Percentiles rank a stretch among this genome's conserved stretches.
Evolutionary conservation across 2,797 vertebrate genomes (phyloP).

Genomic region (Epinephelus awoara): DNA sequence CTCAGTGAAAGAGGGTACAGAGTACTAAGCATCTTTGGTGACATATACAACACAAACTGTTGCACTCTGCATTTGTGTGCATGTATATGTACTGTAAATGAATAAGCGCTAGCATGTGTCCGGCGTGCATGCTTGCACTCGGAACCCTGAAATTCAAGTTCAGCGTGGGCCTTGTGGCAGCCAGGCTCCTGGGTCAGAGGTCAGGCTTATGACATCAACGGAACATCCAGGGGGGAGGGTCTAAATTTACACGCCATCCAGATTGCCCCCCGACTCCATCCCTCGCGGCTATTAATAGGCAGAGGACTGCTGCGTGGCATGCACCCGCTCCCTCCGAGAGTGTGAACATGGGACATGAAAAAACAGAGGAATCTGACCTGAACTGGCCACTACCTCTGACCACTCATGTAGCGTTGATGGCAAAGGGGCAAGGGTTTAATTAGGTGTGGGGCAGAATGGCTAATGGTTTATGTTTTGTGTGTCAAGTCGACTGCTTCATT

Average conservation of each 20-base stretch:
- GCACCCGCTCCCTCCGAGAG: conserved; percentile 62
- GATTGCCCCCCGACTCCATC: conserved; percentile 69
- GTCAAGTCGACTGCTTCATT: conserved; percentile 40
- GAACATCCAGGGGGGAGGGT: conserved; percentile 78
- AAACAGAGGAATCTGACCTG: conserved; percentile 79
- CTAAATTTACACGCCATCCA: conserved; percentile 81
- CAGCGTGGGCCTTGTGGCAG: conserved; percentile 61
- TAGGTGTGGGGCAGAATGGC: conserved; percentile 34
- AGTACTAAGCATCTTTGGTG: neutral
- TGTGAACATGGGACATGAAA: conserved; percentile 76
- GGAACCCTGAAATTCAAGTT: conserved; percentile 72
- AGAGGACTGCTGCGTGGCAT: conserved; percentile 77
- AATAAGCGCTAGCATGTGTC: neutral
- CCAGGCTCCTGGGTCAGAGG: conserved; percentile 80
- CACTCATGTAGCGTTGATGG: conserved; percentile 58
- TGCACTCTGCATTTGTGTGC: neutral
- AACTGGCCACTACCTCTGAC: conserved; percentile 65
- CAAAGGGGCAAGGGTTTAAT: conserved; percentile 62
- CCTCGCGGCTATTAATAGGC: conserved; percentile 83
- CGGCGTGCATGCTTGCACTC: conserved; percentile 2
- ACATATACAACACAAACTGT: conserved; percentile 1
- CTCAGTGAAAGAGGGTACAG: conserved; percentile 13
- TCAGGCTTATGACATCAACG: conserved; percentile 79
- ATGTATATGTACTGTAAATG: neutral
- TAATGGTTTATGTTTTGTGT: conserved; percentile 56